Evolutionary conservation across 1,140 invertebrate genomes (phyloP), one percentile per base, ranked within the genome.

Genomic region (Myzus persicae): DNA sequence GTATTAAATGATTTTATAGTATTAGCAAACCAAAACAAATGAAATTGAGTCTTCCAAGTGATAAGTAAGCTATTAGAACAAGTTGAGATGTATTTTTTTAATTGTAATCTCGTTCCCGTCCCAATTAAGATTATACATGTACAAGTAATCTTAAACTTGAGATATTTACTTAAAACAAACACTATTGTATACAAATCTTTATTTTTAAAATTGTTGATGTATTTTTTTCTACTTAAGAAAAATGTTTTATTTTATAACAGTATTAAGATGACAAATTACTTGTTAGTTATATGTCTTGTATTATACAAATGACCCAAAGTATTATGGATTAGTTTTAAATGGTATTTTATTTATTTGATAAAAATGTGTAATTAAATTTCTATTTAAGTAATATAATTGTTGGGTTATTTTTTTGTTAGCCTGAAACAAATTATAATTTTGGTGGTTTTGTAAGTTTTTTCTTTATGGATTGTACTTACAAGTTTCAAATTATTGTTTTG

Each of bases 81-180:
- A 85, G n/a, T 82, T 93, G 91, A 93, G 44, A 82, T 92, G 48
- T 92, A 92, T 90, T 38, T 93, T 92, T 93, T 93, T 81, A 82
- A 93, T 93, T 93, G 67, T 93, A 93, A 93, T 93, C 91, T 93
- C 81, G 91, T 85, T 93, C 91, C 91, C 91, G 91, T 93, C 91
- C 91, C 91, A 84, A 84, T 40, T 81, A 81, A 51, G 46, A 48
- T 93, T 81, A 92, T 81, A 26, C 26, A 26, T 93, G 24, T 90
- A 90, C 42, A 85, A 38, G 2, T 51, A 93, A 93, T 92, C 31
- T 82, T 93, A 85, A 81, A 85, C n/a, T 93, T 93, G n/a, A 93
- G 14, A 51, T 84, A 84, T 92, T 82, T 51, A 93, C 91, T 93
- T 85, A 84, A 93, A 92, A 48, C 24, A 93, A 92, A 48, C 20